Evolutionary conservation across 1,140 invertebrate genomes (phyloP), one percentile per base, ranked within the genome.

Genomic region (Saccostrea cuccullata): DNA sequence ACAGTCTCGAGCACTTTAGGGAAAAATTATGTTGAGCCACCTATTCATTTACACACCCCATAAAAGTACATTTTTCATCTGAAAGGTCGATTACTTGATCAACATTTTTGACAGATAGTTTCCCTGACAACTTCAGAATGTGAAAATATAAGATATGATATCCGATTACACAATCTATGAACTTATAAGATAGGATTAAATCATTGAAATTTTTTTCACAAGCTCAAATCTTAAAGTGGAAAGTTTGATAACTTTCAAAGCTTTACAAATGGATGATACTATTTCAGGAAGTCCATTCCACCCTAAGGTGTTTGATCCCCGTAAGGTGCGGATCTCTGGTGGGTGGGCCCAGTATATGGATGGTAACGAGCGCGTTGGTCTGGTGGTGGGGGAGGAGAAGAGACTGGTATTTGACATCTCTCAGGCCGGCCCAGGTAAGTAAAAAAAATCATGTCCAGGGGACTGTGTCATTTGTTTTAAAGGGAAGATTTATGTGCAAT

Each of bases 291-390:
- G 96, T 87, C 97, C 97, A 0, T 97, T 97, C 95, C 96, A 97
- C 92, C 97, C 97, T 1, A 96, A 96, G 89, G 96, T 98, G 56
- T 96, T 97, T 26, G 97, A 97, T 93, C 96, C 96, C 2, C 91
- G 96, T 60, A 97, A 97, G 93, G 98, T 96, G 26, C 88, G 91
- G 87, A 93, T 95, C 15, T 91, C 95, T 70, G 95, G 95, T n/a
- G 94, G 94, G 0, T 98, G 98, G 98, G 96, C 97, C 20, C 95
- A 95, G 96, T 96, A 91, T 94, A 96, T 97, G 86, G 97, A 98
- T 93, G 96, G 97, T 30, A 96, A 97, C 58, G 97, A 95, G 87
- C 91, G 97, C 23, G 95, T 99, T 2, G 96, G 97, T 89, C 96
- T 98, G 11, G 92, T 93, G 23, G 93, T 96, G 64, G 95, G 95